Percentiles rank a stretch among this genome's conserved stretches.
phyloP scores from a whole-genome alignment of 2,113 vertebrate species.

The Alexandromys fortis region DNA sequence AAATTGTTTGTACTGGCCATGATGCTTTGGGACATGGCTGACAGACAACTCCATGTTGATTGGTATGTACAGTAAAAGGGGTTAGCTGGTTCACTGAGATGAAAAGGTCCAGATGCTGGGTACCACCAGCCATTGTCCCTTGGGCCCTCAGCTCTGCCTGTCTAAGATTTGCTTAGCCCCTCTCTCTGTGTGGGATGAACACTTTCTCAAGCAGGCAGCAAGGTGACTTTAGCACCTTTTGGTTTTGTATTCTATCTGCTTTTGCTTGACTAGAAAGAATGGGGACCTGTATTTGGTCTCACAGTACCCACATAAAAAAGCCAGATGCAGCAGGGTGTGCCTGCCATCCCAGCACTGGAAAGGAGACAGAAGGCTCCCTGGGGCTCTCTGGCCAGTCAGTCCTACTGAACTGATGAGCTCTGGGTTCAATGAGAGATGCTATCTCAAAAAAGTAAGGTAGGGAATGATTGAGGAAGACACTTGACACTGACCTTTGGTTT shows the following conservation, averaged over 20 bases:
- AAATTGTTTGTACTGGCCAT: background rate
- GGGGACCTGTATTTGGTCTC: background rate
- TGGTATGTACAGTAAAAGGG: background rate
- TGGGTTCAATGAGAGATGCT: background rate
- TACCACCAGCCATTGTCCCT: background rate
- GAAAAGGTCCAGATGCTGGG: background rate
- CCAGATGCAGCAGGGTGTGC: background rate
- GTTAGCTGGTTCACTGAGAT: background rate
- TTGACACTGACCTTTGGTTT: background rate
- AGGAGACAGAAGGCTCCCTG: background rate
- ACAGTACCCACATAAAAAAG: background rate
- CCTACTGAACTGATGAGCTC: background rate
- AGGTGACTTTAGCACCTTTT: background rate
- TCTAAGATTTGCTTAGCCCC: background rate
- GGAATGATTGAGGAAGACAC: background rate
- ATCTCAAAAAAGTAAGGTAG: background rate
- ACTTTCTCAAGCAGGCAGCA: background rate
- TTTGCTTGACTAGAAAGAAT: background rate
- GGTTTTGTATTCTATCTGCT: background rate
- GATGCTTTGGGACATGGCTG: background rate
- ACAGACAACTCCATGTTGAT: slow-evolving; percentile 22
- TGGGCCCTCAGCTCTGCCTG: background rate
- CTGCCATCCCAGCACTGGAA: background rate
- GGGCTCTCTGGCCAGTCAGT: background rate
- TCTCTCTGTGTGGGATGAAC: background rate